Evolutionary conservation across 2,113 vertebrate species (phyloP).

Genomic region (Cacatua alba): DNA sequence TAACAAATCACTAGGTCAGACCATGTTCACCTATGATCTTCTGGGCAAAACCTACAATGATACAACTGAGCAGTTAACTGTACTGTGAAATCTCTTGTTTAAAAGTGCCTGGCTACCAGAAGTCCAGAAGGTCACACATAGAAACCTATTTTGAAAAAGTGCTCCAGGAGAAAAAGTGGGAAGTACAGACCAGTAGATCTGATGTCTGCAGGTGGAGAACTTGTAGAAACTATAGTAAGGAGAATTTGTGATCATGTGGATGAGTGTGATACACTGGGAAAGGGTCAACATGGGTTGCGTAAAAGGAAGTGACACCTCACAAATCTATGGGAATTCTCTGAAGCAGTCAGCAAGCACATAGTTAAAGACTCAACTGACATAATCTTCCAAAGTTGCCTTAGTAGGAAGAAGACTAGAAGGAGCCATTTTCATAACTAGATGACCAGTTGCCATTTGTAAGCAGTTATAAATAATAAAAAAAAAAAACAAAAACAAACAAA

Average conservation of each 20-base stretch:
- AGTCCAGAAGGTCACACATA: rapidly evolving
- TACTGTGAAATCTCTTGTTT: neutral
- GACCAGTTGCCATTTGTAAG: neutral
- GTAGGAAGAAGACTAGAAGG: neutral
- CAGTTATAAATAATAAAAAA: neutral
- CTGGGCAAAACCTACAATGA: neutral
- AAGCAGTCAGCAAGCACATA: neutral
- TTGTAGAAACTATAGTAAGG: neutral
- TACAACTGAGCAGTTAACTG: neutral
- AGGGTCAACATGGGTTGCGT: neutral
- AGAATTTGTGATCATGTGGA: neutral
- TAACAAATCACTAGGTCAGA: neutral
- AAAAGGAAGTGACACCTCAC: neutral
- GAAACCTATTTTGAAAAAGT: neutral
- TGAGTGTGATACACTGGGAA: neutral
- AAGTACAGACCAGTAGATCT: neutral
- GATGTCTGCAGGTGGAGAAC: neutral
- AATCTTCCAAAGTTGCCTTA: neutral
- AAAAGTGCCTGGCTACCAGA: neutral
- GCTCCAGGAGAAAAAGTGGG: neutral
- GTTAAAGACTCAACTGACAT: neutral
- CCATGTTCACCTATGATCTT: neutral
- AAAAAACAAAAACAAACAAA: neutral
- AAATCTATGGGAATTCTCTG: neutral
- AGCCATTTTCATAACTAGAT: neutral